Percentiles rank a stretch among this genome's conserved stretches.
Conservation (phyloP, 2,888 invertebrate species). For the Tineola bisselliella region DNA sequence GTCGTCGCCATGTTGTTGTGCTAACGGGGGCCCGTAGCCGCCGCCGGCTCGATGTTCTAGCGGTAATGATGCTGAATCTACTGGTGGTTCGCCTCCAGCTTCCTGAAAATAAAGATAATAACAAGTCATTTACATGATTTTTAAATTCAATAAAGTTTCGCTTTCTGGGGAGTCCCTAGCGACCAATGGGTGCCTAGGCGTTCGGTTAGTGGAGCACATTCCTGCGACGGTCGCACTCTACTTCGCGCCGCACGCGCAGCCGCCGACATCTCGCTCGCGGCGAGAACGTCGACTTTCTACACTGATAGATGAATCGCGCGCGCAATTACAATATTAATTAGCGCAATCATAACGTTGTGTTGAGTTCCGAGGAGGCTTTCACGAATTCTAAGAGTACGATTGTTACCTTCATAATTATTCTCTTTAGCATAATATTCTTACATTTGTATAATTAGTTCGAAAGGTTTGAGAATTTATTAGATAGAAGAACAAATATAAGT, state of each 20-base stretch:
- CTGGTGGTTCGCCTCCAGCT: constrained; percentile 80
- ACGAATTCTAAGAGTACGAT: constrained; percentile 23
- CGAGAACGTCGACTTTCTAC: constrained; percentile 65
- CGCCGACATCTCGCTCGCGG: constrained; percentile 30
- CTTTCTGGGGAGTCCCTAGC: constrained; percentile 7
- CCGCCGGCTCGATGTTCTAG: constrained; percentile 82
- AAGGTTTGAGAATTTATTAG: too few relatives aligned
- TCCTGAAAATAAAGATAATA: constrained; percentile 61
- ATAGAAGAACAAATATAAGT: too few relatives aligned
- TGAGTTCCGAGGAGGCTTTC: constrained; percentile 52
- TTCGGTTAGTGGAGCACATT: constrained; percentile 14
- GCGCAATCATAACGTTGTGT: constrained; percentile 53
- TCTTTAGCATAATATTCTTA: not conserved
- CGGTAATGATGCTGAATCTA: constrained; percentile 83
- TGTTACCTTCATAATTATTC: not conserved
- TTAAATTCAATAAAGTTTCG: not conserved
- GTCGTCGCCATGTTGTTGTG: constrained; percentile 73
- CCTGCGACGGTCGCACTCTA: constrained; percentile 43
- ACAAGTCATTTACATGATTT: not conserved
- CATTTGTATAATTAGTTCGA: too few relatives aligned
- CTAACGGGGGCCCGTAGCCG: constrained; percentile 79
- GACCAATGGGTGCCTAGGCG: not conserved
- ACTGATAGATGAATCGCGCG: constrained; percentile 58
- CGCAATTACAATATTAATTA: constrained; percentile 67
- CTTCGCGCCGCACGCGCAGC: constrained; percentile 37